These are phyloP conservation scores for Vipera ursinii DNA, from an alignment of 2,797 vertebrate genomes.

Conservation along the genomic window DNA sequence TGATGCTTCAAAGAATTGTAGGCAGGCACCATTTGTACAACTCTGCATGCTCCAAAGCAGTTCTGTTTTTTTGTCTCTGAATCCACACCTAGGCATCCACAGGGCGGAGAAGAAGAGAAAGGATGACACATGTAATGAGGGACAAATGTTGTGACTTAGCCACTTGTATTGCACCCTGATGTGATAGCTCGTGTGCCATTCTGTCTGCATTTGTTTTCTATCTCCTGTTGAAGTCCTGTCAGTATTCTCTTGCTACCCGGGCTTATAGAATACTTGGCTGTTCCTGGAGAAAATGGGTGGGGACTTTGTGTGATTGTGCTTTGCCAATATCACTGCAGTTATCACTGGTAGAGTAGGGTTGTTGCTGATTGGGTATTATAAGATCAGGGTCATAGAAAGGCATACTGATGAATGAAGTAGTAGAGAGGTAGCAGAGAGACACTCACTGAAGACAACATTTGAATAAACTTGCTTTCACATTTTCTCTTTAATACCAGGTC, in stretches of 20 bases:
- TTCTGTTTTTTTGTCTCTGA: background rate
- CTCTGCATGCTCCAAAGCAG: background rate
- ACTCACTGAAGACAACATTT: background rate
- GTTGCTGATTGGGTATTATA: background rate
- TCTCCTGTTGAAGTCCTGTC: background rate
- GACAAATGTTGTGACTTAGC: background rate
- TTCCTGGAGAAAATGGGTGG: background rate
- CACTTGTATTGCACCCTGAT: background rate
- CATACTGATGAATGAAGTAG: background rate
- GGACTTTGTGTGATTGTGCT: background rate
- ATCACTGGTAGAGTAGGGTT: background rate
- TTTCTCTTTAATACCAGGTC: background rate
- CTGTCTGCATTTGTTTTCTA: background rate
- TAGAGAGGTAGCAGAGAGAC: background rate
- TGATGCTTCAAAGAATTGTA: background rate
- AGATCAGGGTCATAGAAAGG: background rate
- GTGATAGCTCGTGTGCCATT: background rate
- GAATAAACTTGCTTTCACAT: background rate
- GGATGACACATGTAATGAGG: background rate
- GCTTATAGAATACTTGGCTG: background rate
- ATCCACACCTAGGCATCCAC: background rate
- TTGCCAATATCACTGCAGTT: background rate
- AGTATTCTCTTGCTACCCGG: background rate
- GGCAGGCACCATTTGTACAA: background rate
- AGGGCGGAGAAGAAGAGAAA: background rate